Base-by-base conservation (phyloP, 1,140 invertebrate genomes). In the Neodiprion virginianus region DNA sequence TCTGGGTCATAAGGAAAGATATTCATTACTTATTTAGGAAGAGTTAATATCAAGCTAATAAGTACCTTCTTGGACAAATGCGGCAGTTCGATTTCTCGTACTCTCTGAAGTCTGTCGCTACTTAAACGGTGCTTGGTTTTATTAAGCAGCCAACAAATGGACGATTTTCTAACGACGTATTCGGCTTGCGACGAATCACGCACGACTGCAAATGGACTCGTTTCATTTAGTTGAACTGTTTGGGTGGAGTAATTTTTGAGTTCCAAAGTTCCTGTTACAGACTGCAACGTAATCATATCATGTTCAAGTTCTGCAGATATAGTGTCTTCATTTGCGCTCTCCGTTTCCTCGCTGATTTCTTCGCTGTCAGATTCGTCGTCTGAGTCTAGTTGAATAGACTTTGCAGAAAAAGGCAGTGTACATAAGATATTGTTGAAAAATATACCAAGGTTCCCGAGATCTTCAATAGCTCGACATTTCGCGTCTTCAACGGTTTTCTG, bases 141-240 rank as follows among this genome's bases (percentile, higher is more conserved):
- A 70, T 74, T 76, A 8, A 76, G 72, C 48, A 76, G 50, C 68
- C 75, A 76, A 76, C 68, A 74, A 21, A 76, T 76, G 12, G 72
- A 76, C 14, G 68, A 76, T 73, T 76, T 76, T 65, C 72, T 73
- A 48, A 76, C 72, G 48, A 76, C 61, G 17, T 69, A 48, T 66
- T 76, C 72, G 69, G 72, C 73, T 47, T 40, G 50, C 66, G 28
- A 47, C 48, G 67, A 40, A 71, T 76, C 53, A 69, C 68, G 14
- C 11, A 76, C 68, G 69, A 76, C 28, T 17, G 61, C 48, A 69
- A 74, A 74, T 1, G 67, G 72, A 17, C 67, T 69, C 3, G 23
- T 53, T 10, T 47, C n/a, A 7, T 69, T 17, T 17, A 74, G 40
- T 10, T 69, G 67, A 11, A 69, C 11, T 9, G 17, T 21, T 21